phyloP scores from a whole-genome alignment of 2,113 vertebrate species.

The Neotoma lepida region DNA sequence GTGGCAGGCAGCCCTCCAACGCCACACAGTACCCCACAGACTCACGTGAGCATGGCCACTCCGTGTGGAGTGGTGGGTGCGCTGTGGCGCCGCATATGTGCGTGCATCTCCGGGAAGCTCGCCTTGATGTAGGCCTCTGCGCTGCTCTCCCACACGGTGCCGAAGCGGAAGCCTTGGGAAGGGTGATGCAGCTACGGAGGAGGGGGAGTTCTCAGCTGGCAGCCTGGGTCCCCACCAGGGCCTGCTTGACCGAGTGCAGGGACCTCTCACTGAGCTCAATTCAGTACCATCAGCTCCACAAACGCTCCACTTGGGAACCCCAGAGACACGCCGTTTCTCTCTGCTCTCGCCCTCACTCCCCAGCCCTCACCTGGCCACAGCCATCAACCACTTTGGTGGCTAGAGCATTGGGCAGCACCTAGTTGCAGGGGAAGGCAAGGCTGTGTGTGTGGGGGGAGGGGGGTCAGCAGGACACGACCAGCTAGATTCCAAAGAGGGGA shows the following conservation, averaged over 20 bases:
- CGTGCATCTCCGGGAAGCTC: slow-evolving; percentile 94
- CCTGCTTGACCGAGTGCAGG: background rate
- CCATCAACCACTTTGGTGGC: too few species aligned
- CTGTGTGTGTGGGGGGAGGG: background rate
- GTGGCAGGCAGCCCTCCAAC: accelerated
- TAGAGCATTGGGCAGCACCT: background rate
- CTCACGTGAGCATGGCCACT: slow-evolving; percentile 93
- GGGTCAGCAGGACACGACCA: background rate
- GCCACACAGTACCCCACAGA: background rate
- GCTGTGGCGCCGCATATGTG: slow-evolving; percentile 91
- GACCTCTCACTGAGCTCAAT: background rate
- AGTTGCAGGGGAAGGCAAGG: background rate
- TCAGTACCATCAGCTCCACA: background rate
- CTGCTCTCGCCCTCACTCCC: background rate
- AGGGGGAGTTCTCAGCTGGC: background rate
- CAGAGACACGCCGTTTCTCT: background rate
- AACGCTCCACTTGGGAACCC: background rate
- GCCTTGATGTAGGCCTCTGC: slow-evolving; percentile 95
- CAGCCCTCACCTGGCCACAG: background rate
- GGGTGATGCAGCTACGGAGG: slow-evolving; percentile 91
- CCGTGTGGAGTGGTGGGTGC: slow-evolving; percentile 92
- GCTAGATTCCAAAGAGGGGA: background rate
- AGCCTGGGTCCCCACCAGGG: background rate
- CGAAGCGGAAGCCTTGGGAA: slow-evolving; percentile 92
- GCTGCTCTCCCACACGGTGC: slow-evolving; percentile 95